Evolutionary conservation across 2,888 invertebrate genomes (phyloP), one percentile per base, ranked within the genome.

Genomic region (Megalurothrips usitatus): DNA sequence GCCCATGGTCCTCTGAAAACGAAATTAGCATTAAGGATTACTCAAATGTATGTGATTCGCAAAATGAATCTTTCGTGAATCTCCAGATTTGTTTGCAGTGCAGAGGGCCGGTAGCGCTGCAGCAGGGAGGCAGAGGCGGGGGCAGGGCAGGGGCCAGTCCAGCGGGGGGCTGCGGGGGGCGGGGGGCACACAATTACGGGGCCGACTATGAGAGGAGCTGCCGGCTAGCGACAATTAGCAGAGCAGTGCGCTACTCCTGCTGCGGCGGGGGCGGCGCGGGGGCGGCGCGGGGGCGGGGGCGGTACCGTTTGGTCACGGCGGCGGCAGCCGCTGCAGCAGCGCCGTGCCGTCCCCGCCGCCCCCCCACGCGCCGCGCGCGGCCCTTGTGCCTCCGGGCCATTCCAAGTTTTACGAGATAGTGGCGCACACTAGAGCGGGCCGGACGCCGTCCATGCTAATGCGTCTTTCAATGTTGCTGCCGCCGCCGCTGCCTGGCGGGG

Each of bases 321-420:
- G 34, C 34, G 34, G n/a, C 34, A 6, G 34, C 34, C 34, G 34
- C 34, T 43, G 34, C 34, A 43, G 34, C 34, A 6, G 3, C 34
- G 34, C 6, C 34, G 3, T 43, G n/a, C 34, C 34, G 34, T 6
- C 34, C 34, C 34, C 34, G 34, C 34, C 34, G 34, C 34, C 34
- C 6, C 34, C 34, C n/a, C n/a, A n/a, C n/a, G n/a, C n/a, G 34
- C 34, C 34, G 34, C 34, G 11, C 19, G 58, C 58, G 2, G 58
- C 58, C 17, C 19, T 17, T 17, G 58, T 11, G 68, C 68, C 23
- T 23, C 68, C 23, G 11, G 68, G 23, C 68, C 68, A 26, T 75
- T 75, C 68, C 68, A 26, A 75, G 68, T 75, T 75, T 75, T 75
- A 75, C 68, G 68, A 75, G 68, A 75, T 58, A 58, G 58, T 58